These are phyloP conservation scores for Catagonus wagneri DNA, from an alignment of 2,113 vertebrate species.

Conservation along the genomic window DNA sequence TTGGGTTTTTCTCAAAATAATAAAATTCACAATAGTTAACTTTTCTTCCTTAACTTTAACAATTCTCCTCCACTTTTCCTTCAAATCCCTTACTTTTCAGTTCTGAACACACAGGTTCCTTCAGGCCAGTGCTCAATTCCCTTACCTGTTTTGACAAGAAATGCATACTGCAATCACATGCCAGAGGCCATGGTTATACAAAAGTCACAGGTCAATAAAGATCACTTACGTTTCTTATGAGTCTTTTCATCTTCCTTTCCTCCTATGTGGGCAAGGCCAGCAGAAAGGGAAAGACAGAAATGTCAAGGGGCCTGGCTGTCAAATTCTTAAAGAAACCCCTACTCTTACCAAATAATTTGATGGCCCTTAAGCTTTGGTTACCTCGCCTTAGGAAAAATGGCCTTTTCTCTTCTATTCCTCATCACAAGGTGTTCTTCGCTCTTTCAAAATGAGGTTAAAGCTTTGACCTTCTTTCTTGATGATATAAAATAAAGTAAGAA, in stretches of 20 bases:
- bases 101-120: conserved; percentile 72
- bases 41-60: conserved; percentile 66
- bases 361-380: conserved; percentile 78
- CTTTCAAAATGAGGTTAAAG: conserved; percentile 84
- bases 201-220: conserved; percentile 88
- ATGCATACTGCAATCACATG: conserved; percentile 76
- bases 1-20: conserved; percentile 33
- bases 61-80: conserved; percentile 69
- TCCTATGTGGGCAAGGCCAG: conserved; percentile 54
- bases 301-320: conserved; percentile 82
- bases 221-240: conserved; percentile 86
- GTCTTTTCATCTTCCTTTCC: conserved; percentile 82
- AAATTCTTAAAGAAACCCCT: conserved; percentile 73
- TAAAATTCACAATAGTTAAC: conserved; percentile 33
- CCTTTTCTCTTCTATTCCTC: conserved; percentile 77
- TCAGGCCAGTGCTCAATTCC: conserved; percentile 83
- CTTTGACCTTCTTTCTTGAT: conserved; percentile 81
- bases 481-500: conserved; percentile 76
- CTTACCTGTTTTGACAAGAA: conserved; percentile 88
- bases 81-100: conserved; percentile 79
- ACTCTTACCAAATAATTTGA: conserved; percentile 64
- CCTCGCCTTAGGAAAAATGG: conserved; percentile 86
- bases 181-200: conserved; percentile 85
- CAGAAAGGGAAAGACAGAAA: conserved; percentile 82
- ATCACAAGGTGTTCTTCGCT: conserved; percentile 73